Conservation (phyloP, 2,113 vertebrate species). For the Siniperca chuatsi region DNA sequence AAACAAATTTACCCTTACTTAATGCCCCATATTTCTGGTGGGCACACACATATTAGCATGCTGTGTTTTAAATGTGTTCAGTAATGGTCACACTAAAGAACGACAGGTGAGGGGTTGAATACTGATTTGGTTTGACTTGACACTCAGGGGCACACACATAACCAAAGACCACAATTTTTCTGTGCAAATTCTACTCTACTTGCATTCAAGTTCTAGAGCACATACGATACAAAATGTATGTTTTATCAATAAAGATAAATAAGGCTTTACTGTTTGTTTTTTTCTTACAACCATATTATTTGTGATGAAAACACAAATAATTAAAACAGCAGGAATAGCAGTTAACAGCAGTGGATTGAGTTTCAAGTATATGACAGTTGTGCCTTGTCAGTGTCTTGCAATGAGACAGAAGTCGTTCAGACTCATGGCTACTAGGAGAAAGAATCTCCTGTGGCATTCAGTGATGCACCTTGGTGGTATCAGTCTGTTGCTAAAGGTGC, state of each 20-base stretch:
- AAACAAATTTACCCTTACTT: constrained; percentile 69
- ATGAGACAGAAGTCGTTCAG: not conserved
- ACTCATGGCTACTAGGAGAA: not conserved
- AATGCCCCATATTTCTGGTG: constrained; percentile 48
- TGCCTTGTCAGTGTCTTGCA: not conserved
- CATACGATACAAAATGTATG: not conserved
- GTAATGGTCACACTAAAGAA: not conserved
- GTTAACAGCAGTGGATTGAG: not conserved
- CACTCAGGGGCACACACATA: not conserved
- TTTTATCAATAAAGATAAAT: not conserved
- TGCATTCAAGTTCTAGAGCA: not conserved
- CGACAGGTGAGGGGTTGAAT: not conserved
- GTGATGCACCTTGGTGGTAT: not conserved
- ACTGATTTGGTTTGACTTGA: not conserved
- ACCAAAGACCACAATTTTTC: not conserved
- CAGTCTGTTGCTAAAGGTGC: not conserved
- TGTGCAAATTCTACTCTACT: not conserved
- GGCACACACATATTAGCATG: constrained; percentile 46
- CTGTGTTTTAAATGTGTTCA: constrained; percentile 38
- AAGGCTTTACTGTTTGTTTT: not conserved
- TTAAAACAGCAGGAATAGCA: not conserved
- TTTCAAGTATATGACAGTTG: not conserved
- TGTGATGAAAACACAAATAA: not conserved
- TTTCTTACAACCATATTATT: not conserved
- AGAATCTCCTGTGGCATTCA: not conserved